A percentile compares a stretch with the other conserved stretches of the same genome.
Evolutionary conservation across 2,113 vertebrate genomes (phyloP).

Genomic region (Carollia perspicillata): DNA sequence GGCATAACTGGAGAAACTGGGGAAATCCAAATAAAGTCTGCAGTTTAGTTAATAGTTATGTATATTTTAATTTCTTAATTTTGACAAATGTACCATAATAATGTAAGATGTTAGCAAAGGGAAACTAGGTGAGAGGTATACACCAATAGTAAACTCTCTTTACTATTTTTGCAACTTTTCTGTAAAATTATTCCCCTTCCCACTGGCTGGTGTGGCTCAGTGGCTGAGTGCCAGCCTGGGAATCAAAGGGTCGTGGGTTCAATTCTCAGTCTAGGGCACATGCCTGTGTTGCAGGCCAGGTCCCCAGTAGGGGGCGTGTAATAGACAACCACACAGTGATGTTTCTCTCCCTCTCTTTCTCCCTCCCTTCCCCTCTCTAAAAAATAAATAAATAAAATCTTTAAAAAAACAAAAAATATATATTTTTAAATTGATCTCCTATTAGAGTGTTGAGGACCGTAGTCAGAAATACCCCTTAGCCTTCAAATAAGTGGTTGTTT

Average conservation of each 20-base stretch:
- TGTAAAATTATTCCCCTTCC: neutral
- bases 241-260: too few species aligned
- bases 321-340: too few species aligned
- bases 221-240: too few species aligned
- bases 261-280: too few species aligned
- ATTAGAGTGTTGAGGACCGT: neutral
- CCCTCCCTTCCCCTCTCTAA: too few species aligned
- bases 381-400: too few species aligned
- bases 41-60: neutral
- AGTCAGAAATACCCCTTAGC: neutral
- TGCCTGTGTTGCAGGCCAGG: too few species aligned
- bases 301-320: too few species aligned
- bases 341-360: too few species aligned
- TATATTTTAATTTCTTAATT: conserved; percentile 2
- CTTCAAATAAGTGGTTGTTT: neutral
- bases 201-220: too few species aligned
- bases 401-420: neutral
- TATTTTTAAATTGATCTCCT: neutral
- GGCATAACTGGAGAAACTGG: neutral
- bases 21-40: neutral
- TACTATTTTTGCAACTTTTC: neutral
- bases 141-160: neutral
- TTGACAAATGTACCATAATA: neutral
- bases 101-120: neutral
- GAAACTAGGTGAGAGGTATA: neutral